Evolutionary conservation across 2,888 invertebrate genomes (phyloP).

Genomic region (Rhingia campestris): DNA sequence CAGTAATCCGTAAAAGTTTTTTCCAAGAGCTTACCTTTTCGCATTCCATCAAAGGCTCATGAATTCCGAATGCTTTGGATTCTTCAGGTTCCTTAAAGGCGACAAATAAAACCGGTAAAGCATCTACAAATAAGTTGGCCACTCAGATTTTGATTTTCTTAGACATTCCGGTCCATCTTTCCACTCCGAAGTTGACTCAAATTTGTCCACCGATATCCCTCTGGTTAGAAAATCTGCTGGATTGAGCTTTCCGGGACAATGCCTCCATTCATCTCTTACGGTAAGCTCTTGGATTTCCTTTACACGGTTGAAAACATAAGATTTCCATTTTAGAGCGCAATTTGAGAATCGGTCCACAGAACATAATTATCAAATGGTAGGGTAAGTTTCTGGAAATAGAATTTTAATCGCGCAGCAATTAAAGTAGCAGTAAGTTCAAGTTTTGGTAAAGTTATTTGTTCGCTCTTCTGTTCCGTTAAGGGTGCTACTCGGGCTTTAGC

Average conservation of each 20-base stretch:
- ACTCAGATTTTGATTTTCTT: neutral
- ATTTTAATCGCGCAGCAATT: slow-evolving; percentile 13
- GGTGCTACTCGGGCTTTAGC: slow-evolving; percentile 16
- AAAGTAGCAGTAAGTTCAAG: slow-evolving; percentile 14
- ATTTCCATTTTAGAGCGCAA: slow-evolving; percentile 16
- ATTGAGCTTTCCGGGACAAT: slow-evolving; percentile 5
- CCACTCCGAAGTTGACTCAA: slow-evolving; percentile 1
- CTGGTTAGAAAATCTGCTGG: too few relatives aligned
- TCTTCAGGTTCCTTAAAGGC: too few relatives aligned
- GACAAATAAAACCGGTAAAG: too few relatives aligned
- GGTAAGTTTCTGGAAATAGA: slow-evolving; percentile 14
- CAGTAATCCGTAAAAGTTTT: too few relatives aligned
- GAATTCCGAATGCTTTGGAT: too few relatives aligned
- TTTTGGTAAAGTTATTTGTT: slow-evolving; percentile 3
- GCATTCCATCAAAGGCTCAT: too few relatives aligned
- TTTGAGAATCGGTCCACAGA: slow-evolving; percentile 32
- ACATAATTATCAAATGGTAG: neutral
- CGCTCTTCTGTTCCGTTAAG: neutral
- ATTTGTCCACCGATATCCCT: neutral
- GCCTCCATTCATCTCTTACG: slow-evolving; percentile 11
- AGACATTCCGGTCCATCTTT: neutral
- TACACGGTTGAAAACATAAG: slow-evolving; percentile 27
- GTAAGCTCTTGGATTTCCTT: slow-evolving; percentile 36
- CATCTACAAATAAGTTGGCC: too few relatives aligned
- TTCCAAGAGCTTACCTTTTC: too few relatives aligned